Conservation (phyloP, 1,140 invertebrate species). For the Streblospio benedicti region DNA sequence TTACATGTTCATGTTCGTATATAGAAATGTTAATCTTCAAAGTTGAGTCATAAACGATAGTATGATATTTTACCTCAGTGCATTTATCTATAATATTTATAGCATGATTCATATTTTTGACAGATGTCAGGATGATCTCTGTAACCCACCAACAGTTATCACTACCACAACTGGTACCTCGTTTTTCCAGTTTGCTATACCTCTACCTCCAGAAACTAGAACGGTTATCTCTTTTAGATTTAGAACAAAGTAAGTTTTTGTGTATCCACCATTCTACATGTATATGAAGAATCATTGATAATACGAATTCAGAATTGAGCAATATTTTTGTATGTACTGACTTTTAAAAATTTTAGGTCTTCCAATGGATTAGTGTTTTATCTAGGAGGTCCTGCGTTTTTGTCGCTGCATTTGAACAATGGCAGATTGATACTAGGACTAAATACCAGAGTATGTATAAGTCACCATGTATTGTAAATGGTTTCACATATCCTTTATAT, state of each 20-base stretch:
- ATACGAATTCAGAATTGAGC: no score
- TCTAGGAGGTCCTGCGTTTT: slow-evolving; percentile 10
- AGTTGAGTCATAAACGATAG: no score
- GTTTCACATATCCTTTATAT: no score
- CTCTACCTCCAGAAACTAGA: slow-evolving; percentile 9
- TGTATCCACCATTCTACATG: background rate
- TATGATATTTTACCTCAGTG: no score
- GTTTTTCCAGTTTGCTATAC: slow-evolving; percentile 2
- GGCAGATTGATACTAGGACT: slow-evolving; percentile 5
- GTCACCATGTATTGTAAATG: background rate
- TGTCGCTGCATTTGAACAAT: background rate
- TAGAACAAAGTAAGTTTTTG: slow-evolving; percentile 1
- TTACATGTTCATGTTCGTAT: no score
- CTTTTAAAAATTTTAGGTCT: background rate
- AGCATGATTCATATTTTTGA: no score
- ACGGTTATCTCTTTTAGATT: slow-evolving; percentile 9
- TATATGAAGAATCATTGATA: background rate
- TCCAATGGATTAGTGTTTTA: slow-evolving; percentile 10
- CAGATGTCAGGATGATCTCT: slow-evolving; percentile 13
- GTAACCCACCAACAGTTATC: slow-evolving; percentile 2
- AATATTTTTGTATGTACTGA: background rate
- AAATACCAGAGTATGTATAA: slow-evolving; percentile 2
- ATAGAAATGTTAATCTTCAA: no score
- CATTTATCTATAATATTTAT: no score
- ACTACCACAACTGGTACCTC: slow-evolving; percentile 1